Evolutionary conservation across 1,140 invertebrate species (phyloP).

Genomic region (Drosophila persimilis): DNA sequence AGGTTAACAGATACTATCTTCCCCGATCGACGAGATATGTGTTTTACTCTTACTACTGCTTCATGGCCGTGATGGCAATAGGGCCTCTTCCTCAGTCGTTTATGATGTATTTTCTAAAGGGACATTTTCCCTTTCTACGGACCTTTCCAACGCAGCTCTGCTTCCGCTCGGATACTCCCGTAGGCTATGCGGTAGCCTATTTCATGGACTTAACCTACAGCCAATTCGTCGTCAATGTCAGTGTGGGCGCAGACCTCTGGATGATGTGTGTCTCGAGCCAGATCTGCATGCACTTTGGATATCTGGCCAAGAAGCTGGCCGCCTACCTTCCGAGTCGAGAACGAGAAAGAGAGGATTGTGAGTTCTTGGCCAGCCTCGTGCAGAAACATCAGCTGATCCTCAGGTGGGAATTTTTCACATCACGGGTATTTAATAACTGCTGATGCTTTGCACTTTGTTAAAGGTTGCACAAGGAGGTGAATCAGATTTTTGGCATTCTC

Average conservation of each 20-base stretch:
- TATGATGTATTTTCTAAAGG: conserved; percentile 7
- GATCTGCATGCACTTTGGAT: conserved; percentile 50
- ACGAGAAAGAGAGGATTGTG: too few relatives aligned
- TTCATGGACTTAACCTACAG: conserved; percentile 32
- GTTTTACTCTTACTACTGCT: conserved; percentile 39
- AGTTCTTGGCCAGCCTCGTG: conserved; percentile 18
- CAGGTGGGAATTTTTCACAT: conserved; percentile 6
- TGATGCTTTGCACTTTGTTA: too few relatives aligned
- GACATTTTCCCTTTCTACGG: conserved; percentile 29
- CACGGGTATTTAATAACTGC: background rate
- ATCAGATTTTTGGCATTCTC: conserved; percentile 45
- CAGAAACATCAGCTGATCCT: conserved; percentile 40
- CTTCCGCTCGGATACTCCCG: background rate
- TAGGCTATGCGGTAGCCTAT: conserved; percentile 16
- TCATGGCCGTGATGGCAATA: conserved; percentile 3
- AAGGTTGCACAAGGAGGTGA: conserved; percentile 35
- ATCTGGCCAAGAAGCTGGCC: conserved; percentile 23
- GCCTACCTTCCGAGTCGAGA: background rate
- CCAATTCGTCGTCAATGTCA: conserved; percentile 42
- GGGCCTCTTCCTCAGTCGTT: conserved; percentile 28
- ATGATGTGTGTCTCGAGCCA: conserved; percentile 53
- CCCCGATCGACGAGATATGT: conserved; percentile 16
- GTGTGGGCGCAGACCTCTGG: conserved; percentile 52
- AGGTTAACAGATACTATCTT: conserved; percentile 47
- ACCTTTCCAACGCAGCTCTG: conserved; percentile 33